Percentiles rank a stretch among this genome's conserved stretches.
Evolutionary conservation across 2,113 vertebrate genomes (phyloP).

Genomic region (Dendropsophus ebraccatus): DNA sequence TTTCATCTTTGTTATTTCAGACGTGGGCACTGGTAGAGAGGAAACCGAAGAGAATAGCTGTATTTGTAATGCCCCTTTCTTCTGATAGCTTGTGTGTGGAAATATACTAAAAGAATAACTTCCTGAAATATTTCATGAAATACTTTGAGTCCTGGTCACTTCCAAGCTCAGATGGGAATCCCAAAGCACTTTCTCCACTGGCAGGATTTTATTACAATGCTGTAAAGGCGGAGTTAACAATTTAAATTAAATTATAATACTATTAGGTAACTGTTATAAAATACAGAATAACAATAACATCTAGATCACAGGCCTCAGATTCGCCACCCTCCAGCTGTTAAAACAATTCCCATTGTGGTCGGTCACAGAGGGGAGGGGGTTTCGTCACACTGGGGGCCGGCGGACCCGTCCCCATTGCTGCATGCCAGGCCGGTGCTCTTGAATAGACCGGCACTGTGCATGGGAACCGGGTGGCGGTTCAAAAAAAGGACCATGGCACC

Average conservation of each 20-base stretch:
- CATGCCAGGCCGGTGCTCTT: too few relatives aligned
- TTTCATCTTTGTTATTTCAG: constrained; percentile 80
- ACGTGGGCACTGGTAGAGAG: constrained; percentile 73
- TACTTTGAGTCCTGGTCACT: constrained; percentile 58
- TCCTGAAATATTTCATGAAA: constrained; percentile 74
- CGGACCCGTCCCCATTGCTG: too few relatives aligned
- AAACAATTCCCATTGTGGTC: too few relatives aligned
- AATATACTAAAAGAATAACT: constrained; percentile 82
- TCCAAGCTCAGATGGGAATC: constrained; percentile 9
- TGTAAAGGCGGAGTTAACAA: neutral
- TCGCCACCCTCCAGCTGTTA: too few relatives aligned
- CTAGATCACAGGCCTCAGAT: too few relatives aligned
- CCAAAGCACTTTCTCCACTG: neutral
- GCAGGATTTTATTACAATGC: neutral
- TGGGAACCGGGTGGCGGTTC: too few relatives aligned
- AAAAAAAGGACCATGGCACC: too few relatives aligned
- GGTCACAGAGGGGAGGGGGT: too few relatives aligned
- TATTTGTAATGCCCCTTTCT: constrained; percentile 71
- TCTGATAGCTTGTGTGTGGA: constrained; percentile 80
- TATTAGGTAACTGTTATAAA: neutral
- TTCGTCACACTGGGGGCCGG: too few relatives aligned
- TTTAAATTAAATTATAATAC: neutral
- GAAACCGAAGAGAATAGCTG: constrained; percentile 78
- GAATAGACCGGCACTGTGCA: too few relatives aligned
- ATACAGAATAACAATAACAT: neutral